Evolutionary conservation across 2,888 invertebrate species (phyloP), one percentile per base, ranked within the genome.

Genomic region (Desoria tigrina): DNA sequence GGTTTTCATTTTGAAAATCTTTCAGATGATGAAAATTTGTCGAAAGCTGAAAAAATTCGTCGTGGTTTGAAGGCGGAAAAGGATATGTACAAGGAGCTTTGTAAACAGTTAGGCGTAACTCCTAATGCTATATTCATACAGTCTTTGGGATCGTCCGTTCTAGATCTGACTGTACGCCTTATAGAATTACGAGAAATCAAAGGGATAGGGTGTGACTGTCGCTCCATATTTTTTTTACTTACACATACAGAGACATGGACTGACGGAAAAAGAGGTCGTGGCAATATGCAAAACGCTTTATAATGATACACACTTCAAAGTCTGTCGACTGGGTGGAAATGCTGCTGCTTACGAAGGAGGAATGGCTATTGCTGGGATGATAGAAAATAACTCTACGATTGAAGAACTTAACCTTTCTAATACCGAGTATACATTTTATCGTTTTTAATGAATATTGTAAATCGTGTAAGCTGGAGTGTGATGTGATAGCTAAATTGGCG

Each of bases 211-310:
- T n/a, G n/a, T n/a, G n/a, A n/a, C n/a, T n/a, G n/a, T n/a, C n/a
- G n/a, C n/a, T n/a, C n/a, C n/a, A n/a, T n/a, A n/a, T n/a, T n/a
- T n/a, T n/a, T n/a, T n/a, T n/a, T n/a, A n/a, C n/a, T n/a, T n/a
- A n/a, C n/a, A n/a, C n/a, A n/a, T n/a, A n/a, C 28, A 71, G 73
- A 56, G 62, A 14, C 63, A 68, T 39, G 63, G 69, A 54, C 59
- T 74, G 32, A 66, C 63, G 42, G 54, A 60, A 7, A 68, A 69
- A 24, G 69, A 69, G 28, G 70, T 74, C 7, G 53, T 51, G 2
- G 81, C 81, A 16, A 76, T 82, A 42, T 78, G 78, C 18, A 78
- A 78, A 61, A 76, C 80, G 2, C 68, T 83, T 16, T 78, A 77
- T 67, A 71, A 76, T 2, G 82, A 83, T 70, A 71, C 70, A 7